Base-by-base conservation (phyloP, 2,888 invertebrate species). In the Drosophila formosana region DNA sequence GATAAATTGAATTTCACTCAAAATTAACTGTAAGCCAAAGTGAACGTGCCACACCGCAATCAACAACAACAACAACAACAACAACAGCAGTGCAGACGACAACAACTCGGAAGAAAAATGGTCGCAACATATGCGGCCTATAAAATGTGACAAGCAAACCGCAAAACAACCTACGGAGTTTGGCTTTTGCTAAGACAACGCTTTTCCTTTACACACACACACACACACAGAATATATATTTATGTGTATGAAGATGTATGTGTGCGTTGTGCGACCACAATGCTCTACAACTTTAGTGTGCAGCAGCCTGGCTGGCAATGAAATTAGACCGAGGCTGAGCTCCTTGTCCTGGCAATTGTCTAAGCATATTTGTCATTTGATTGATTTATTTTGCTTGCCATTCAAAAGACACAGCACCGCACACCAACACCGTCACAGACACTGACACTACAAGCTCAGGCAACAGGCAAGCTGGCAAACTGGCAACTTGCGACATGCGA, bases 341-440 rank as follows among this genome's bases (percentile, higher is more conserved):
- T 52, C 58, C 56, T 82, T 76, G 72, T 70, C 73, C 75, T 78
- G 78, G 78, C 89, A 89, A 89, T 89, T 90, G 86, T 80, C 82
- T 75, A 79, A 80, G 89, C 88, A 82, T 81, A 90, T 89, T 90
- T 90, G 86, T 78, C 86, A 80, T 88, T 84, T 89, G 90, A 90
- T 89, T 89, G 89, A 90, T 89, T 89, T 89, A 89, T 89, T 83
- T 80, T 80, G 67, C 78, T 57, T 78, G 75, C 71, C 76, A 75
- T 66, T 55, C 67, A 72, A 72, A 78, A 78, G 69, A 74, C 62
- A 67, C 74, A 66, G 26, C 28, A 37, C 11, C 11, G n/a, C 34
- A 43, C 28, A 41, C 8, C 18, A 9, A 26, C 18, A 1, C 18
- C 2, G 1, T 11, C 41, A 53, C 18, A 2, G 7, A 18, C 41